These are phyloP conservation scores for Copidosoma floridanum DNA, from an alignment of 1,140 invertebrate genomes.

Conservation along the genomic window DNA sequence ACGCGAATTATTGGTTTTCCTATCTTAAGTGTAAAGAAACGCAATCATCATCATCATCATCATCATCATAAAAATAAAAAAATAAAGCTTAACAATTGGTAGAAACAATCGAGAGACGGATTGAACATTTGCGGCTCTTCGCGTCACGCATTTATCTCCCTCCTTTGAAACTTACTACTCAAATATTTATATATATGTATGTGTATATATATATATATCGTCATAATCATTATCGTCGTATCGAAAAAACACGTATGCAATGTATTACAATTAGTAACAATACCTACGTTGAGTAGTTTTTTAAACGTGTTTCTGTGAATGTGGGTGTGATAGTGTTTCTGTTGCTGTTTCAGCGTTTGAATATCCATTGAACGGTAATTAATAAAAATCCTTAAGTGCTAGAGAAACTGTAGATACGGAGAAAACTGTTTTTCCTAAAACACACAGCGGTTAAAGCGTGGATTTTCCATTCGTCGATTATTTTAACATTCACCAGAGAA, in stretches of 20 bases:
- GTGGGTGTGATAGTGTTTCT: neutral
- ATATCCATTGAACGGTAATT: slow-evolving; percentile 19
- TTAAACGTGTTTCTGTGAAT: slow-evolving; percentile 3
- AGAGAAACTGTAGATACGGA: slow-evolving; percentile 44
- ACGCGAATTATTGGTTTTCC: too few species aligned
- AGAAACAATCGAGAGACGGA: slow-evolving; percentile 7
- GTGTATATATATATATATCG: too few species aligned
- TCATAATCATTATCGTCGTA: neutral
- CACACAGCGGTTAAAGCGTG: slow-evolving; percentile 45
- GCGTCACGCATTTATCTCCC: neutral
- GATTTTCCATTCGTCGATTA: slow-evolving; percentile 42
- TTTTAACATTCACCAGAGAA: slow-evolving; percentile 32
- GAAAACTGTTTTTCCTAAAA: slow-evolving; percentile 39
- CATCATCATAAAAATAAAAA: too few species aligned
- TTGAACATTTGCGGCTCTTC: slow-evolving; percentile 23
- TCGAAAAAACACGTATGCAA: slow-evolving; percentile 9
- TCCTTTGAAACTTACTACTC: too few species aligned
- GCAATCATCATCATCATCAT: too few species aligned
- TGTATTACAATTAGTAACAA: slow-evolving; percentile 4
- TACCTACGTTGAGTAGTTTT: slow-evolving; percentile 13
- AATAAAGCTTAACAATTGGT: too few species aligned
- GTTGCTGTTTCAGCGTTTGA: neutral
- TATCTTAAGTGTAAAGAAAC: too few species aligned
- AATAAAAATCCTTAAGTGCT: slow-evolving; percentile 42
- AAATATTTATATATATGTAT: too few species aligned